phyloP scores from a whole-genome alignment of 2,888 invertebrate genomes.

The Chalcosyrphus nemorum region DNA sequence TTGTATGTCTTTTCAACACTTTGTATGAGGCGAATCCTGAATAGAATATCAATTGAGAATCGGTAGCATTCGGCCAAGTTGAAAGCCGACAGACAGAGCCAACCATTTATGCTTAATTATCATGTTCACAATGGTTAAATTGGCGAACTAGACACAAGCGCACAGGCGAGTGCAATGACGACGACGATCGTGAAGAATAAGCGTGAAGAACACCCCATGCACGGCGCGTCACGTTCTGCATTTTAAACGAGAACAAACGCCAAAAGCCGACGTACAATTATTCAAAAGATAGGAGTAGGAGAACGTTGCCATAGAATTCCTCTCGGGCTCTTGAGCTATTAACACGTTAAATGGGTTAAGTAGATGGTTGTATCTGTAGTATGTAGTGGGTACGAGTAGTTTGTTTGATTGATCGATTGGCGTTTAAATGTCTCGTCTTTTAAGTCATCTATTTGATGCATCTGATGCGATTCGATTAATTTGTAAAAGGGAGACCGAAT shows the following conservation, averaged over 20 bases:
- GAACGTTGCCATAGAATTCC: slow-evolving; percentile 16
- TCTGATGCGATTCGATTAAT: slow-evolving; percentile 36
- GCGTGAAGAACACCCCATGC: slow-evolving; percentile 23
- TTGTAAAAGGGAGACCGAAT: slow-evolving; percentile 52
- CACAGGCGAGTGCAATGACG: too few species aligned
- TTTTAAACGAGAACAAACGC: slow-evolving; percentile 70
- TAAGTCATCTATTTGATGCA: slow-evolving; percentile 19
- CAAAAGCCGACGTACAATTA: slow-evolving; percentile 67
- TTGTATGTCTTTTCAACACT: slow-evolving; percentile 34
- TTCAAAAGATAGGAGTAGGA: slow-evolving; percentile 20
- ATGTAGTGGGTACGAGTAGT: not conserved
- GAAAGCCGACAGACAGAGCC: slow-evolving; percentile 42
- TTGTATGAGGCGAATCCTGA: slow-evolving; percentile 31
- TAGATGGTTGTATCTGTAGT: too few species aligned
- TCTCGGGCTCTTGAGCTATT: slow-evolving; percentile 63
- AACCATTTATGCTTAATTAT: slow-evolving; percentile 71
- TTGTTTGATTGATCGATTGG: slow-evolving; percentile 59
- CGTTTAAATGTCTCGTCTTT: slow-evolving; percentile 41
- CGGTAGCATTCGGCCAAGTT: slow-evolving; percentile 48
- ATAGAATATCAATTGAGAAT: slow-evolving; percentile 67
- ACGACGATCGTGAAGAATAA: too few species aligned
- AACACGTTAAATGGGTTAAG: slow-evolving; percentile 69
- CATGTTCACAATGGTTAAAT: slow-evolving; percentile 69
- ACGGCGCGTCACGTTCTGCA: slow-evolving; percentile 70
- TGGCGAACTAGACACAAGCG: slow-evolving; percentile 63